A percentile compares a stretch with the other conserved stretches of the same genome.
Evolutionary conservation across 2,113 vertebrate genomes (phyloP).

Genomic region (Scolopax mira): DNA sequence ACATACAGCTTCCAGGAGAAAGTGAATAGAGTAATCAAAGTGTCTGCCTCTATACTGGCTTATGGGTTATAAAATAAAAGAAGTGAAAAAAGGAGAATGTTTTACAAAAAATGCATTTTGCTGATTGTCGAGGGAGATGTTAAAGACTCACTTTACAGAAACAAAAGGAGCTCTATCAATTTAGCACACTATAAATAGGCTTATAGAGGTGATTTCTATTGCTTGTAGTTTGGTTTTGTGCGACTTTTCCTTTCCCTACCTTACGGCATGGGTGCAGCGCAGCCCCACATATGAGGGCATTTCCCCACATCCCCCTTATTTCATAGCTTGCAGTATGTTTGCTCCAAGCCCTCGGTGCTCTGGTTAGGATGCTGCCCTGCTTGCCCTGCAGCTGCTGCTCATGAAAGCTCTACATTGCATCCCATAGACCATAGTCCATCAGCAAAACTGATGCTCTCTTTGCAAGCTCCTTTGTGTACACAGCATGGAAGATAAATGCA

Average conservation of each 20-base stretch:
- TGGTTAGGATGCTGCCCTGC: background rate
- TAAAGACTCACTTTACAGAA: background rate
- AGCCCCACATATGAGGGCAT: no score
- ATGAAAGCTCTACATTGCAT: background rate
- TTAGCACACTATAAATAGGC: background rate
- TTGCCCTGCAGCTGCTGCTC: background rate
- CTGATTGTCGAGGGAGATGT: background rate
- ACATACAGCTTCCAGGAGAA: background rate
- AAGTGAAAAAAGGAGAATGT: background rate
- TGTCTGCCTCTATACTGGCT: background rate
- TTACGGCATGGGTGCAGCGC: background rate
- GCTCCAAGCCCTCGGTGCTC: background rate
- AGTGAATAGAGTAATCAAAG: background rate
- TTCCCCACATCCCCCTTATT: accelerated
- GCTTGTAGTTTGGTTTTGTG: background rate
- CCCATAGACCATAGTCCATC: background rate
- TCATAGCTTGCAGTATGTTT: background rate
- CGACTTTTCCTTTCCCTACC: background rate
- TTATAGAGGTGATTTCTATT: background rate
- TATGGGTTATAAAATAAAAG: background rate
- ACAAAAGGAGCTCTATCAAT: background rate
- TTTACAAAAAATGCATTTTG: background rate
- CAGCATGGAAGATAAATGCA: background rate
- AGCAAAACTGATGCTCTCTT: background rate
- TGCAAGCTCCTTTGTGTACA: background rate